Evolutionary conservation across 1,140 invertebrate species (phyloP).

Genomic region (Littorina saxatilis): DNA sequence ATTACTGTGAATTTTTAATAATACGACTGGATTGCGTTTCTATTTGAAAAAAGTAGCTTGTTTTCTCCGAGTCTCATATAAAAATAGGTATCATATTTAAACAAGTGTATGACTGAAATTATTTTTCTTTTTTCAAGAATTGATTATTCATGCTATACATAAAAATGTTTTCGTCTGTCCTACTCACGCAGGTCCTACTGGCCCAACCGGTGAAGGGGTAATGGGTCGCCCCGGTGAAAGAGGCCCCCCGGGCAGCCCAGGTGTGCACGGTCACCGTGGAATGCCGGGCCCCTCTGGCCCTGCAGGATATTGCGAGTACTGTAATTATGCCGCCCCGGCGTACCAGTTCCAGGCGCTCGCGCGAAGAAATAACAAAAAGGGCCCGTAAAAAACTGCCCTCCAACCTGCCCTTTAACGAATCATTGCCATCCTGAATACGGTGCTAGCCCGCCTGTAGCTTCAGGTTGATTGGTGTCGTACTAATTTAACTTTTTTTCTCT

Average conservation of each 20-base stretch:
- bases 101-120: no score
- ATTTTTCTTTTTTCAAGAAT: no score
- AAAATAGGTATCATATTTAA: no score
- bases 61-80: no score
- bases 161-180: no score
- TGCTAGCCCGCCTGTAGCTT: not conserved
- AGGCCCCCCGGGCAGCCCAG: constrained; percentile 61
- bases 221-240: constrained; percentile 64
- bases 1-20: no score
- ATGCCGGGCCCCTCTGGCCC: constrained; percentile 62
- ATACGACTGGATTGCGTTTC: no score
- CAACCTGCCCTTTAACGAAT: not conserved
- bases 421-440: not conserved
- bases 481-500: not conserved
- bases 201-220: constrained; percentile 62
- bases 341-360: constrained; percentile 52
- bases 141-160: no score
- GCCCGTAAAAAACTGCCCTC: constrained; percentile 48
- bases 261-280: constrained; percentile 64
- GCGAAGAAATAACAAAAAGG: constrained; percentile 52
- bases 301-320: constrained; percentile 67
- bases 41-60: no score
- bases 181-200: constrained; percentile 66
- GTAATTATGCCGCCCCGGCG: constrained; percentile 52
- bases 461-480: not conserved